These are phyloP conservation scores for Chaitophorus viminalis DNA, from an alignment of 2,888 invertebrate genomes.

Conservation along the genomic window DNA sequence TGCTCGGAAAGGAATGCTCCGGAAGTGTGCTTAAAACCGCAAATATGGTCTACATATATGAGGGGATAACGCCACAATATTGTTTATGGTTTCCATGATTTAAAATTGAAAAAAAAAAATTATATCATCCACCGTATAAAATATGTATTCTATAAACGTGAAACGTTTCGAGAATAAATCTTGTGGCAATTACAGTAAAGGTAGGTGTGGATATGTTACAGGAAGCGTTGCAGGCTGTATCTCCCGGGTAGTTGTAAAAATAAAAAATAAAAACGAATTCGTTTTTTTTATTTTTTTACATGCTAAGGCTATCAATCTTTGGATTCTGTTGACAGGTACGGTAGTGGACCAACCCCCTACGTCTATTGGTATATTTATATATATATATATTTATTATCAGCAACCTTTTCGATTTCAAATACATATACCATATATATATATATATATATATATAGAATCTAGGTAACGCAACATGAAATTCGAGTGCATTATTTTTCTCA, in stretches of 20 bases:
- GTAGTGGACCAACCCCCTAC: neutral
- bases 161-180: constrained; percentile 45
- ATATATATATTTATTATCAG: constrained; percentile 31
- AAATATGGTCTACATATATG: too few species aligned
- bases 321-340: constrained; percentile 48
- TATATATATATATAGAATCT: neutral
- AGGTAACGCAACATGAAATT: neutral
- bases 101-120: constrained; percentile 52
- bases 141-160: neutral
- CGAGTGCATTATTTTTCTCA: constrained; percentile 8
- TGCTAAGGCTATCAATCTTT: constrained; percentile 46
- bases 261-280: constrained; percentile 15
- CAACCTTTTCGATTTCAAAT: constrained; percentile 39
- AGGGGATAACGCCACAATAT: neutral
- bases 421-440: too few species aligned
- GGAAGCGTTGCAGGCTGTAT: neutral
- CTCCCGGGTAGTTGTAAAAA: constrained; percentile 19
- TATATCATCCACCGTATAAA: neutral
- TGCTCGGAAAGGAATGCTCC: constrained; percentile 8
- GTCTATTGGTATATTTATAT: neutral
- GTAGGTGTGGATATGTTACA: neutral
- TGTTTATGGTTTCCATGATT: constrained; percentile 32
- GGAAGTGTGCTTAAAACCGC: neutral
- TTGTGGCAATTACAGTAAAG: constrained; percentile 31
- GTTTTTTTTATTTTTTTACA: constrained; percentile 3